These are phyloP conservation scores for Cosmorhoe ocellata DNA, from an alignment of 2,888 invertebrate species.

Conservation along the genomic window DNA sequence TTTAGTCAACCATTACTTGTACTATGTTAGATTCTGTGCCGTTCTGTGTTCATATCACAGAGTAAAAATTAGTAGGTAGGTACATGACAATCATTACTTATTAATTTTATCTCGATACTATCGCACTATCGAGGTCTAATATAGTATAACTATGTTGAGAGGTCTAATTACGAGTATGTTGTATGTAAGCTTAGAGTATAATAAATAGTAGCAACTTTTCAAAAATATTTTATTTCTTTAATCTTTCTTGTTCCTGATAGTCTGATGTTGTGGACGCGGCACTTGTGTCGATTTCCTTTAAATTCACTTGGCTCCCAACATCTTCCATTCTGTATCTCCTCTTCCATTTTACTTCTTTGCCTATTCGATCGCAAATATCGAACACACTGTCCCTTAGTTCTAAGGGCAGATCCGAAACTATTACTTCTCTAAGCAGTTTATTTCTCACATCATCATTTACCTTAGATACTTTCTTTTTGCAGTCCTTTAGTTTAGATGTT, in stretches of 20 bases:
- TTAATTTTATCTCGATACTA: too few relatives aligned
- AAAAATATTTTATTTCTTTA: conserved; percentile 16
- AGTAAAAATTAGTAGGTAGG: too few relatives aligned
- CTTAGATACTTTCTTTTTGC: conserved; percentile 17
- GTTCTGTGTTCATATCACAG: too few relatives aligned
- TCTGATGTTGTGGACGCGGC: conserved; percentile 29
- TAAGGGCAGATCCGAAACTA: conserved; percentile 58
- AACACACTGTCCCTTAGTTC: conserved; percentile 56
- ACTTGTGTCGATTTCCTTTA: conserved; percentile 7
- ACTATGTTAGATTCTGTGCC: too few relatives aligned
- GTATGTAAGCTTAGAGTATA: too few relatives aligned
- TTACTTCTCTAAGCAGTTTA: conserved; percentile 57
- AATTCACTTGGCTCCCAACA: conserved; percentile 27
- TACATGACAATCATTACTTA: too few relatives aligned
- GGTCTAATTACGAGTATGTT: too few relatives aligned
- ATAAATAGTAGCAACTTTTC: too few relatives aligned
- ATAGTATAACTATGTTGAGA: too few relatives aligned
- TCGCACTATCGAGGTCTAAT: too few relatives aligned
- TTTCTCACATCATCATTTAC: conserved; percentile 48
- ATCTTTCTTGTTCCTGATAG: conserved; percentile 15
- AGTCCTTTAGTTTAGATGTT: conserved; percentile 28
- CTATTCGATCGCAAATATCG: conserved; percentile 56
- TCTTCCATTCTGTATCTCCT: conserved; percentile 51
- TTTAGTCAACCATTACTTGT: too few relatives aligned
- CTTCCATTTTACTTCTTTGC: conserved; percentile 49